These are phyloP conservation scores for Escarpia spicata DNA, from an alignment of 2,888 invertebrate species.

Conservation along the genomic window DNA sequence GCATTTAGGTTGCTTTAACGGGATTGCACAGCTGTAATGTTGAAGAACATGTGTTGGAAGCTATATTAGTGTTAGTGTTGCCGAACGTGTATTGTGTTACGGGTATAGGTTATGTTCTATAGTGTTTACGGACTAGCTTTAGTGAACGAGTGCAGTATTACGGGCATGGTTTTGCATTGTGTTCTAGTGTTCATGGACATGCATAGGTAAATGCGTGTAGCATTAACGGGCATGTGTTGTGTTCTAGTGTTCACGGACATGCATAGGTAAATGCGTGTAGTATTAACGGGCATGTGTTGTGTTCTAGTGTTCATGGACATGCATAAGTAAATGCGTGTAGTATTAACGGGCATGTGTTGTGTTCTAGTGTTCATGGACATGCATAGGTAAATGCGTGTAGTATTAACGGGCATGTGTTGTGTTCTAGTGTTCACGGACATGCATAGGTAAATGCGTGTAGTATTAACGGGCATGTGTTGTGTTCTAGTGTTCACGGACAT, in stretches of 20 bases:
- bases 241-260: constrained; percentile 78
- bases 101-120: background rate
- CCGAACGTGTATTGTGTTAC: background rate
- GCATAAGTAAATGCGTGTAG: constrained; percentile 79
- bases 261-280: constrained; percentile 80
- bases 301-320: constrained; percentile 78
- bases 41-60: too few relatives aligned
- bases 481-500: constrained; percentile 78
- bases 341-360: constrained; percentile 75
- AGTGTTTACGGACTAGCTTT: too few relatives aligned
- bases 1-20: too few relatives aligned
- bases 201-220: background rate
- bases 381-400: background rate
- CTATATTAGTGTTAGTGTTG: too few relatives aligned
- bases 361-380: background rate
- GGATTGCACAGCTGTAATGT: too few relatives aligned
- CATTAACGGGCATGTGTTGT: background rate
- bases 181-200: constrained; percentile 23
- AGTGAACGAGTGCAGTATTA: background rate
- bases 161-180: background rate
- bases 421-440: background rate
- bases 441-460: background rate
- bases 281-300: background rate
- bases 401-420: background rate
- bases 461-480: constrained; percentile 82